Evolutionary conservation across 2,113 vertebrate species (phyloP).

Genomic region (Prietella phreatophila): DNA sequence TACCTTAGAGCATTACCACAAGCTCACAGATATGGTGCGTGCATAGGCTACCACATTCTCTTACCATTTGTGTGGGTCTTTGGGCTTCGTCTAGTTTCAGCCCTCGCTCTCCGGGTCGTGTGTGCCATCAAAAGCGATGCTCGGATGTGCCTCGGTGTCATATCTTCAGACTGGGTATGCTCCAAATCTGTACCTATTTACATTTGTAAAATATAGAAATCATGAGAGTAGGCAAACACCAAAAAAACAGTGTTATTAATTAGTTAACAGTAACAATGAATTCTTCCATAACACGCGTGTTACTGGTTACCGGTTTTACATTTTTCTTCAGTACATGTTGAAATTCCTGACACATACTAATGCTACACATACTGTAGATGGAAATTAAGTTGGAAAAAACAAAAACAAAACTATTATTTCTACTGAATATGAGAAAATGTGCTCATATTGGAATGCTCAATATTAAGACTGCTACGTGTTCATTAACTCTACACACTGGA

Average conservation of each 20-base stretch:
- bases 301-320: background rate
- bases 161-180: accelerated
- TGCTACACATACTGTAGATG: background rate
- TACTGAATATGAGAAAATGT: background rate
- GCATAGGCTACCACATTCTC: slow-evolving; percentile 17
- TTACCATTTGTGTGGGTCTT: slow-evolving; percentile 69
- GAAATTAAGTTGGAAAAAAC: background rate
- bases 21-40: background rate
- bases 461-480: background rate
- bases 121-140: slow-evolving; percentile 37
- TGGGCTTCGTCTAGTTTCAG: slow-evolving; percentile 24
- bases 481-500: slow-evolving; percentile 63
- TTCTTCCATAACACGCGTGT: background rate
- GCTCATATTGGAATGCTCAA: background rate
- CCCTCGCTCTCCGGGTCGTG: slow-evolving; percentile 14
- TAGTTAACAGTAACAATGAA: background rate
- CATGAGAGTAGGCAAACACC: background rate
- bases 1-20: background rate
- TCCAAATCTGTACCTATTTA: slow-evolving; percentile 56
- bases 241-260: background rate
- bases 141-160: slow-evolving; percentile 57
- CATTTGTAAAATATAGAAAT: background rate
- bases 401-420: background rate
- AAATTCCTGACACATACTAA: background rate
- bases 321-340: background rate